Evolutionary conservation across 2,888 invertebrate genomes (phyloP).

Genomic region (Clistopyga incitator): DNA sequence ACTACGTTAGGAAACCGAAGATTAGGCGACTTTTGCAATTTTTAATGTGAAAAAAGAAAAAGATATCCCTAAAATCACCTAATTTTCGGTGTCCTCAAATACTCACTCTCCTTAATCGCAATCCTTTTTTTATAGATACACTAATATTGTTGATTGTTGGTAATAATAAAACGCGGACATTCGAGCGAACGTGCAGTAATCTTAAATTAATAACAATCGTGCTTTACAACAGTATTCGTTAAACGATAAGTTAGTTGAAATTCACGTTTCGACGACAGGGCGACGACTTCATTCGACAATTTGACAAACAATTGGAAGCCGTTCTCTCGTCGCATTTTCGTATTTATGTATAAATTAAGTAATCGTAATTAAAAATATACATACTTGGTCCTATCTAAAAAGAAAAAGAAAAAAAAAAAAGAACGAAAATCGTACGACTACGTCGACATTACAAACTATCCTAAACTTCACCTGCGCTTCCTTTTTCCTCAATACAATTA

Average conservation of each 20-base stretch:
- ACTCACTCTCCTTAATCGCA: not conserved
- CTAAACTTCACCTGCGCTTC: constrained; percentile 45
- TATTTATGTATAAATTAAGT: constrained; percentile 57
- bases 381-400: constrained; percentile 71
- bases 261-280: constrained; percentile 27
- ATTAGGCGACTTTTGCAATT: too few species aligned
- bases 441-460: constrained; percentile 45
- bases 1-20: too few species aligned
- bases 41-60: too few species aligned
- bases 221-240: constrained; percentile 49
- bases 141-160: constrained; percentile 4
- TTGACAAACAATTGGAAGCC: constrained; percentile 46
- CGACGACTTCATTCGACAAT: constrained; percentile 33
- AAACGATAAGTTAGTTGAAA: constrained; percentile 40
- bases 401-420: constrained; percentile 20
- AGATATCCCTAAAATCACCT: too few species aligned
- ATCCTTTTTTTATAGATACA: constrained; percentile 8
- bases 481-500: constrained; percentile 37
- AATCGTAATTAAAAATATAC: constrained; percentile 69
- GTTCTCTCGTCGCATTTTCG: constrained; percentile 4
- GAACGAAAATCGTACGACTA: constrained; percentile 37
- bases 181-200: constrained; percentile 35
- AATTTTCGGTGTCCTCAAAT: too few species aligned
- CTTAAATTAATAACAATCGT: constrained; percentile 64
- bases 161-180: constrained; percentile 22